These are phyloP conservation scores for Hyla sarda DNA, from an alignment of 2,113 vertebrate species.

Conservation along the genomic window DNA sequence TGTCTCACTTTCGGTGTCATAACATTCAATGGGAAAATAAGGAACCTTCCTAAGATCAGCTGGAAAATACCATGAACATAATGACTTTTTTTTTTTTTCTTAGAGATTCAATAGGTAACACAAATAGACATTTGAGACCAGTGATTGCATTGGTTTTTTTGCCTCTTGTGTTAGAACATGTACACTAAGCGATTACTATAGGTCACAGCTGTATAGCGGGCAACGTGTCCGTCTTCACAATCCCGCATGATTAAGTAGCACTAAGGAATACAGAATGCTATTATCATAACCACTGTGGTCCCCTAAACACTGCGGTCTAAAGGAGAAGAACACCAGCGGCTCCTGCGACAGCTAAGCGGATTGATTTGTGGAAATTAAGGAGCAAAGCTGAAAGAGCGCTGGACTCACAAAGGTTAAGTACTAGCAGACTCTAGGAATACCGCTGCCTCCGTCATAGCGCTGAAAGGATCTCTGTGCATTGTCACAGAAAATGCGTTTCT, in stretches of 20 bases:
- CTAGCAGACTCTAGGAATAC: neutral
- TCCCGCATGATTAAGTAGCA: neutral
- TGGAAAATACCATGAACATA: neutral
- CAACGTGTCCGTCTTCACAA: neutral
- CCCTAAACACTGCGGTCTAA: conserved; percentile 1
- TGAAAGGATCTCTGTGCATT: neutral
- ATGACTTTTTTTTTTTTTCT: neutral
- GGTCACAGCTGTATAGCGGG: conserved; percentile 35
- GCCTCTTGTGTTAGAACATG: neutral
- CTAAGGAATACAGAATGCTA: neutral
- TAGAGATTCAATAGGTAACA: neutral
- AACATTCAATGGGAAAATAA: neutral
- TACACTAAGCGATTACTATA: conserved; percentile 18
- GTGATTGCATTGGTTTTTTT: conserved; percentile 3
- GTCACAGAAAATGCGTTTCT: neutral
- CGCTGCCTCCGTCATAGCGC: neutral
- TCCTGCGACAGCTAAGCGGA: neutral
- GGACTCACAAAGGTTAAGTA: conserved; percentile 38
- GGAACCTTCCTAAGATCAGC: neutral
- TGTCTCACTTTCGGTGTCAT: neutral
- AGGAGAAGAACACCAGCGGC: conserved; percentile 9
- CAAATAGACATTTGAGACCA: neutral
- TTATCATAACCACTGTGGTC: conserved; percentile 8
- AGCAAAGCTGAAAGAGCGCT: conserved; percentile 12
- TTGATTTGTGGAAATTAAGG: conserved; percentile 32